Conservation (phyloP, 35 echinoderm and acorn worm species). For the Patiria miniata region DNA sequence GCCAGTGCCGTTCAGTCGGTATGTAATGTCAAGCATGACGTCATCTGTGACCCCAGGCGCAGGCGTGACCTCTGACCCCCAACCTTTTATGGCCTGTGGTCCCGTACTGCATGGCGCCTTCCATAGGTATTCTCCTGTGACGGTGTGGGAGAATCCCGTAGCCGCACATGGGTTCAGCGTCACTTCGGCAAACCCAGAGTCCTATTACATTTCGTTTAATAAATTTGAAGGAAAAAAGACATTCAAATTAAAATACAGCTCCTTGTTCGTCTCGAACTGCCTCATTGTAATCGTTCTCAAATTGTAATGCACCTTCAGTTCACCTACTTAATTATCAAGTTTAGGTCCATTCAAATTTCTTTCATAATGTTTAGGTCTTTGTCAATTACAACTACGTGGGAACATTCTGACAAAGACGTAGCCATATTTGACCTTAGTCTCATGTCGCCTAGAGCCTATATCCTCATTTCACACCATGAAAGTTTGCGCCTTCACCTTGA, state of each 20-base stretch:
- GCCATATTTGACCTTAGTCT: too few relatives aligned
- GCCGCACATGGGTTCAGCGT: slow-evolving; percentile 46
- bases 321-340: too few relatives aligned
- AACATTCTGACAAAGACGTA: too few relatives aligned
- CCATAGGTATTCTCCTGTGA: slow-evolving; percentile 38
- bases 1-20: background rate
- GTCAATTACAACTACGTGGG: too few relatives aligned
- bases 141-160: background rate
- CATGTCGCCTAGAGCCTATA: too few relatives aligned
- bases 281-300: too few relatives aligned
- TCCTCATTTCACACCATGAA: too few relatives aligned
- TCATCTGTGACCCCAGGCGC: background rate
- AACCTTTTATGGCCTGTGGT: background rate
- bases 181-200: slow-evolving; percentile 1
- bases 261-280: too few relatives aligned
- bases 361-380: too few relatives aligned
- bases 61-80: slow-evolving; percentile 40
- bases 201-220: background rate
- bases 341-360: too few relatives aligned
- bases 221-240: background rate
- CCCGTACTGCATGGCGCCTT: slow-evolving; percentile 37
- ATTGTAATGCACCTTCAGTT: too few relatives aligned
- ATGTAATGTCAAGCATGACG: background rate
- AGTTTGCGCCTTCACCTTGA: slow-evolving; percentile 51
- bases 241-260: background rate